Evolutionary conservation across 1,140 invertebrate genomes (phyloP).

Genomic region (Stratiolaelaps scimitus): DNA sequence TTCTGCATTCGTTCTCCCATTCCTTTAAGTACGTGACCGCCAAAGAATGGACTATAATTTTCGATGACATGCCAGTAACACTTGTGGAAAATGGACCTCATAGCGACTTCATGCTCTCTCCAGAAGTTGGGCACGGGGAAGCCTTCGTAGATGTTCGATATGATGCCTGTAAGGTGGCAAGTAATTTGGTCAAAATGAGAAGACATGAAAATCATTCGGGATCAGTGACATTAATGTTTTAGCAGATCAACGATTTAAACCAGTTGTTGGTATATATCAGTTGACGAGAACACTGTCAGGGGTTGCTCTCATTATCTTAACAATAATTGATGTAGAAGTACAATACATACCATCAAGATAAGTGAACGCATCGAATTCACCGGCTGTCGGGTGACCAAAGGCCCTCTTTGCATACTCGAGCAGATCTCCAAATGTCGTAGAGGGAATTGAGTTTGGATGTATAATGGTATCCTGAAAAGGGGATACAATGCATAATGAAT

Average conservation of each 20-base stretch:
- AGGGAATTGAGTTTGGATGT: not conserved
- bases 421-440: not conserved
- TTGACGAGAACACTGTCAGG: too few relatives aligned
- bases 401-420: not conserved
- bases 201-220: too few relatives aligned
- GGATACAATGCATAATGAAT: too few relatives aligned
- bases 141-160: not conserved
- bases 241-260: too few relatives aligned
- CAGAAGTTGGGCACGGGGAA: not conserved
- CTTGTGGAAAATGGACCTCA: not conserved
- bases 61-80: not conserved
- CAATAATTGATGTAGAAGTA: too few relatives aligned
- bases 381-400: not conserved
- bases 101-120: not conserved
- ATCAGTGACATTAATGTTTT: too few relatives aligned
- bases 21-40: not conserved
- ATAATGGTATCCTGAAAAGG: not conserved
- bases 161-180: not conserved
- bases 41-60: not conserved
- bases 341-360: slow-evolving; percentile 8
- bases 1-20: not conserved
- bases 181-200: too few relatives aligned
- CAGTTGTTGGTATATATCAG: too few relatives aligned
- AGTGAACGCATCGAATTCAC: not conserved
- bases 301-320: too few relatives aligned